Evolutionary conservation across 2,113 vertebrate genomes (phyloP), one percentile per base, ranked within the genome.

Genomic region (Damaliscus lunatus): DNA sequence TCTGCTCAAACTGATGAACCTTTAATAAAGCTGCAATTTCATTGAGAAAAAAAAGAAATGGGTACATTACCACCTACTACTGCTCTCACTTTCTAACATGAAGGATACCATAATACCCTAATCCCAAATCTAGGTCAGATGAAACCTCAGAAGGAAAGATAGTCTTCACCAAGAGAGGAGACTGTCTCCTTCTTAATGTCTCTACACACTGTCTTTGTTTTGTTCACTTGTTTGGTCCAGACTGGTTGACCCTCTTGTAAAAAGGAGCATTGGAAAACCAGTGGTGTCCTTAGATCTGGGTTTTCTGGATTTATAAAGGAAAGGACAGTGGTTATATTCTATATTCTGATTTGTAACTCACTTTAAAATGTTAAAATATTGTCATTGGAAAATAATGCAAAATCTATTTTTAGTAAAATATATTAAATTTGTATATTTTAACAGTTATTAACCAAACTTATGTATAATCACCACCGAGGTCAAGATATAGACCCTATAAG

Each of bases 301-400:
- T 89, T 64, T 96, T 23, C 64, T n/a, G 12, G 9, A 55, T 82
- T 82, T 46, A 16, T 33, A 29, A 64, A 92, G 55, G 12, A 77
- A 77, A 89, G 14, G 15, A 23, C 19, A 13, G 6, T 8, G 1
- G 16, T 96, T 17, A 46, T 46, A 57, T 27, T 87, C 62, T 71
- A 17, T 23, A 43, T 82, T 82, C 36, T 82, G 29, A 67, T 86
- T 52, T 93, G 36, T 64, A 91, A 52, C 21, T 74, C n/a, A 74
- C 33, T 93, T 91, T 86, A 74, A 71, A 62, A 2, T 67, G 62
- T 71, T 67, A 4, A 94, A 59, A 71, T 82, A 40, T 50, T 50
- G 6, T 88, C n/a, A 60, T 29, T 67, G 43, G 9, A 80, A 97
- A 93, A 80, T 52, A 91, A 71, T 74, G 15, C 16, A 78, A 8